phyloP scores from a whole-genome alignment of 2,888 invertebrate species.

The Trissonchulus sp. region DNA sequence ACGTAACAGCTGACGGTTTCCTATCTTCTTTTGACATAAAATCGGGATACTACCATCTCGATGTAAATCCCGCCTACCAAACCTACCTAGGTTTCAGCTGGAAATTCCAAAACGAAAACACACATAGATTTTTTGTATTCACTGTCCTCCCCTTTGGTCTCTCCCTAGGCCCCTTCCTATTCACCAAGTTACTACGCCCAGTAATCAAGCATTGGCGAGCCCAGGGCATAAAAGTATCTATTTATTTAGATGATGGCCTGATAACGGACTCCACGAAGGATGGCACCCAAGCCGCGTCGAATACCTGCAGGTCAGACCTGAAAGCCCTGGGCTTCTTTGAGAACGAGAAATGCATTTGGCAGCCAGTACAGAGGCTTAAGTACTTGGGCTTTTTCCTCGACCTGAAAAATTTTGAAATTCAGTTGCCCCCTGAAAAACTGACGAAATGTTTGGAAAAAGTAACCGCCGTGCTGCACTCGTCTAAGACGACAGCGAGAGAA shows the following conservation, averaged over 20 bases:
- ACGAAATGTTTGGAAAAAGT: background rate
- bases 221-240: background rate
- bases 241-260: constrained; percentile 13
- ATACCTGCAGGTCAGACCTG: background rate
- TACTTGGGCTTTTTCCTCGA: background rate
- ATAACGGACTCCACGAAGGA: background rate
- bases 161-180: background rate
- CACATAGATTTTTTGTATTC: constrained; percentile 5
- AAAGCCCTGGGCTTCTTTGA: background rate
- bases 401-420: background rate
- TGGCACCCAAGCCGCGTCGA: background rate
- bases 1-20: background rate
- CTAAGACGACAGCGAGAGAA: background rate
- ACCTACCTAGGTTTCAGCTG: background rate
- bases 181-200: constrained; percentile 8
- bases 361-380: background rate
- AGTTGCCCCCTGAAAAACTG: background rate
- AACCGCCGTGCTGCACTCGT: background rate
- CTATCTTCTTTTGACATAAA: background rate
- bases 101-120: background rate
- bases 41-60: constrained; percentile 15
- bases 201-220: background rate
- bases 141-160: constrained; percentile 18
- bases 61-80: background rate
- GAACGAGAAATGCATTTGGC: constrained; percentile 7